Evolutionary conservation across 2,888 invertebrate genomes (phyloP), one percentile per base, ranked within the genome.

Genomic region (Philonicus albiceps): DNA sequence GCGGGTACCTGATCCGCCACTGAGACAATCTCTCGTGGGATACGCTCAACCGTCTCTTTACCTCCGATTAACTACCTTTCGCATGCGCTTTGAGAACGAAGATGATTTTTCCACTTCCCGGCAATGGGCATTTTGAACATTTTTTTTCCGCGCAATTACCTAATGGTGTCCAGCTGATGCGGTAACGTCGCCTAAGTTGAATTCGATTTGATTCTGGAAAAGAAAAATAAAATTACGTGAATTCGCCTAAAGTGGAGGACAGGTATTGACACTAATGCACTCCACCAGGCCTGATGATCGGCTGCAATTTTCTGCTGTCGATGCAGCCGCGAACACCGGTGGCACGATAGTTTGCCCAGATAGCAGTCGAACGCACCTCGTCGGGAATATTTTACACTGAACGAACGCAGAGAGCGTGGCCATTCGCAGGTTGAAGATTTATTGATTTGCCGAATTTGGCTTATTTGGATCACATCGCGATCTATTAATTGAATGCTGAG

Each of bases 261-360:
- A 81, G 81, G 53, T 81, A 81, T 81, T 81, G 81, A 81, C 83
- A 83, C 83, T 83, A 83, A 83, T 83, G 55, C 83, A 83, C 37
- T 53, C 43, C 27, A n/a, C 80, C 31, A 22, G 4, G 53, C 53
- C 49, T 53, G 53, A 53, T 53, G 27, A 49, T 80, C 80, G 83
- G 13, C 22, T 83, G 83, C 64, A 83, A 83, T 83, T 83, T 83
- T 83, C 55, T 83, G 49, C 83, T 2, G 34, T 11, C 34, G 55
- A 64, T 37, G 30, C n/a, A 19, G 31, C 27, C 27, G 22, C 16
- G 6, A 11, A 78, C 43, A 34, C 37, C 37, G 34, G 80, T 83
- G 72, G 64, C 37, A 13, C 22, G 72, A 83, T 80, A 55, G 49
- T 49, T 80, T 53, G 80, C 53, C 13, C 16, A 49, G 80, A 80